Base-by-base conservation (phyloP, 2,113 vertebrate genomes). In the Apistogramma diplotaenia region DNA sequence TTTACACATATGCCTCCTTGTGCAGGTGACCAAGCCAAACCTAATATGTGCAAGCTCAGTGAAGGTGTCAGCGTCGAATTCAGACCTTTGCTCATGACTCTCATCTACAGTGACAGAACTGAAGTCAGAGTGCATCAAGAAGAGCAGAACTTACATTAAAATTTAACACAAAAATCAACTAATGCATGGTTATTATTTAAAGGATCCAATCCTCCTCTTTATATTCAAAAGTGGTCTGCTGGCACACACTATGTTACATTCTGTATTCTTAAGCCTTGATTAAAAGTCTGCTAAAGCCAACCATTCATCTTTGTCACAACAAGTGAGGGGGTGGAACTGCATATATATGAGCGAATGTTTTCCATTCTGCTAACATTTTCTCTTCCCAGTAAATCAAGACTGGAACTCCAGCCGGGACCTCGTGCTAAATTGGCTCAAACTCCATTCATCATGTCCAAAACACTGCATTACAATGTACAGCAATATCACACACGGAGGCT, bases 341-440 rank as follows among this genome's bases (percentile, higher is more conserved):
- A 87, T 90, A 87, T 81, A 76, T 85, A 74, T 61, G 61, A 88
- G 79, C 46, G 27, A 88, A 87, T 60, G 79, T 78, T 86, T 91
- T 89, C 89, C 74, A 59, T 75, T 91, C 75, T 74, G 25, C 58
- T 78, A 75, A 67, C 79, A 85, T 84, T 84, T 89, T 81, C 72
- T 89, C 89, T 82, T 81, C 75, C 62, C 51, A 53, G 78, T 74
- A 83, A 91, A 83, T 91, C 79, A 91, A 85, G 73, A 92, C 79
- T 37, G 46, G 31, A 71, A 71, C 81, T 61, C 77, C 70, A 65
- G 77, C 81, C 21, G 72, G 88, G 79, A 85, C 74, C 75, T 87
- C 35, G 27, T 19, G 31, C 76, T 31, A 84, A 67, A 90, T 79
- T 62, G 85, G 79, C 76, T 87, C 53, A 0, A 58, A 81, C 56